Conservation (phyloP, 2,113 vertebrate genomes). For the Myrmophylax atrothorax region DNA sequence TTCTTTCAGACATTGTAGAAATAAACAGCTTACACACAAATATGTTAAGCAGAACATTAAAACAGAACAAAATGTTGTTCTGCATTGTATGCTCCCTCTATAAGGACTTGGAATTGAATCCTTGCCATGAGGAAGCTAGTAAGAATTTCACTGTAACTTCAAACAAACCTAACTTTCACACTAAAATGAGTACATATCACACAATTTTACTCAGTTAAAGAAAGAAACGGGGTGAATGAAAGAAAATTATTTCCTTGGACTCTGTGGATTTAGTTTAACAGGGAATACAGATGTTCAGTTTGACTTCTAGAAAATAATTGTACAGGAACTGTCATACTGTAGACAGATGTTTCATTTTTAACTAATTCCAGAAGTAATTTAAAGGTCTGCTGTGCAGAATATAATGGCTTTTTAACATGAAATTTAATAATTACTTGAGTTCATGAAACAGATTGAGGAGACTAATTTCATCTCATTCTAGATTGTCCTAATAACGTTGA, state of each 20-base stretch:
- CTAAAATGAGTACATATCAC: not conserved
- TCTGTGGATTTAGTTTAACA: not conserved
- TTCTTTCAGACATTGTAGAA: not conserved
- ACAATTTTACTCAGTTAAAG: not conserved
- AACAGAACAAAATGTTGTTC: not conserved
- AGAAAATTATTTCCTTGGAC: not conserved
- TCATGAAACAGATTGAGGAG: not conserved
- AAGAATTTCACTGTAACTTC: not conserved
- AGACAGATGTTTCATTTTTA: not conserved
- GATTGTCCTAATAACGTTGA: not conserved
- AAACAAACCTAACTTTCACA: not conserved
- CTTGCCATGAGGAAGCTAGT: not conserved
- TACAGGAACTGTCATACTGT: not conserved
- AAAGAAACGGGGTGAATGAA: not conserved
- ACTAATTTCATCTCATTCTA: not conserved
- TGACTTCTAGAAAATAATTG: not conserved
- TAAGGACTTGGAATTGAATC: not conserved
- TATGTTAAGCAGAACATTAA: not conserved
- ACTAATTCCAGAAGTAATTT: not conserved
- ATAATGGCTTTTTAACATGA: not conserved
- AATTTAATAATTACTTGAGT: conserved; percentile 2
- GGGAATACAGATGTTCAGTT: not conserved
- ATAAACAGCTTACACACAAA: not conserved
- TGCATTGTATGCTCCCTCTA: not conserved
- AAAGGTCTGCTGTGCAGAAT: not conserved